Conservation (phyloP, 2,797 vertebrate species). For the Pristis pectinata region DNA sequence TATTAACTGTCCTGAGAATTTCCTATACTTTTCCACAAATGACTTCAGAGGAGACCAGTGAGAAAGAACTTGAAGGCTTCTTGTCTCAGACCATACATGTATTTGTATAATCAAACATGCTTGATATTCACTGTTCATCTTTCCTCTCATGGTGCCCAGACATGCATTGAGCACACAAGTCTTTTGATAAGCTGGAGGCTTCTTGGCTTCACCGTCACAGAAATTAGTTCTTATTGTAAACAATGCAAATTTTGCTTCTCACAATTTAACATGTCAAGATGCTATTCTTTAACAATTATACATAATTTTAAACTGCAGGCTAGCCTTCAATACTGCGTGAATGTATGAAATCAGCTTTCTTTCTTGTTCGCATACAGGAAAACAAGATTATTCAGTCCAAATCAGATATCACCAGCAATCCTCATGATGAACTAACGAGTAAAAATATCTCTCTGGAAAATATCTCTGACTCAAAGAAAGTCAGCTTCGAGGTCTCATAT, state of each 20-base stretch:
- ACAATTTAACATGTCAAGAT: neutral
- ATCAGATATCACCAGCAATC: neutral
- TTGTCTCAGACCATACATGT: neutral
- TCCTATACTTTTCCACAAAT: neutral
- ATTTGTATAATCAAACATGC: neutral
- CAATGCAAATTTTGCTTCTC: neutral
- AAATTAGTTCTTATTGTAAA: conserved; percentile 7
- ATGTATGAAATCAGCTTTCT: neutral
- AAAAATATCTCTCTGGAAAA: no score
- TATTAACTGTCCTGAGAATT: neutral
- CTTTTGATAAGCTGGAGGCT: neutral
- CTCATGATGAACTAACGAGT: neutral
- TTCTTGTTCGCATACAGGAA: neutral
- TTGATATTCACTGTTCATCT: conserved; percentile 3
- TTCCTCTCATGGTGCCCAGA: neutral
- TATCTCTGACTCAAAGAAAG: neutral
- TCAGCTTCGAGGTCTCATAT: neutral
- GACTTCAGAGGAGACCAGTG: neutral
- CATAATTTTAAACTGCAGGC: neutral
- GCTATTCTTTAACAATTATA: neutral
- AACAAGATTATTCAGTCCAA: neutral
- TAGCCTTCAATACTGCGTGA: neutral
- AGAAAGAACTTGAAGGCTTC: neutral
- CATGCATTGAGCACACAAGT: neutral
- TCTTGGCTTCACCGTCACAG: neutral